Evolutionary conservation across 2,113 vertebrate genomes (phyloP).

Genomic region (Cricetomys ansorgei): DNA sequence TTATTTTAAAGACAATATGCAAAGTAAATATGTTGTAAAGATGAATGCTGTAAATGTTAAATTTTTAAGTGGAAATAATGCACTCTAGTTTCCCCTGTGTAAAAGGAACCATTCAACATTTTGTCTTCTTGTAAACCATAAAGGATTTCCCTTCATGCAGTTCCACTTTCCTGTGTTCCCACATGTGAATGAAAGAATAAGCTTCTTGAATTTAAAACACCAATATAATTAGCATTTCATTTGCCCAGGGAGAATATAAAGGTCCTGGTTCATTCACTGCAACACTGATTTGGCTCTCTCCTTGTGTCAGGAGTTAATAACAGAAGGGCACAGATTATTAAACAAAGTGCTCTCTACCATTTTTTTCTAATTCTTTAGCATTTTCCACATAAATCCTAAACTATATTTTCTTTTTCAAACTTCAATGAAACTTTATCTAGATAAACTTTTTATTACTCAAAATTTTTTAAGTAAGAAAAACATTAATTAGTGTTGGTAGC

Average conservation of each 20-base stretch:
- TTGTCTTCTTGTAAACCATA: neutral
- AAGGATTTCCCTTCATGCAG: constrained; percentile 42
- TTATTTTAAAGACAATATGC: neutral
- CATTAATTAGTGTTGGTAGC: neutral
- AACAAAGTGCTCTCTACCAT: constrained; percentile 64
- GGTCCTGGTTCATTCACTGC: constrained; percentile 77
- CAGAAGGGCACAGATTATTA: constrained; percentile 71
- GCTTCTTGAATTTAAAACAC: constrained; percentile 67
- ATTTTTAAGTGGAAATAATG: neutral
- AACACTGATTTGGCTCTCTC: constrained; percentile 69
- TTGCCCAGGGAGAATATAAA: constrained; percentile 75
- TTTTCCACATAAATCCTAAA: constrained; percentile 51
- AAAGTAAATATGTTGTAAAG: neutral
- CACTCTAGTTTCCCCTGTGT: neutral
- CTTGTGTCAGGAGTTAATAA: constrained; percentile 70
- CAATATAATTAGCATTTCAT: constrained; percentile 77
- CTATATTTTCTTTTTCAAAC: constrained; percentile 39
- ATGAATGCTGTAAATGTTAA: neutral
- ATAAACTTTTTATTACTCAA: constrained; percentile 12
- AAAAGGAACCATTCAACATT: neutral
- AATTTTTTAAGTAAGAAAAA: constrained; percentile 21
- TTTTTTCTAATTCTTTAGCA: constrained; percentile 36
- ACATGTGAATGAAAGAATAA: constrained; percentile 68
- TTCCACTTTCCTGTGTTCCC: constrained; percentile 62
- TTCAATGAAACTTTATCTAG: neutral